Evolutionary conservation across 2,888 invertebrate genomes (phyloP).

Genomic region (Ennomos fuscantarius): DNA sequence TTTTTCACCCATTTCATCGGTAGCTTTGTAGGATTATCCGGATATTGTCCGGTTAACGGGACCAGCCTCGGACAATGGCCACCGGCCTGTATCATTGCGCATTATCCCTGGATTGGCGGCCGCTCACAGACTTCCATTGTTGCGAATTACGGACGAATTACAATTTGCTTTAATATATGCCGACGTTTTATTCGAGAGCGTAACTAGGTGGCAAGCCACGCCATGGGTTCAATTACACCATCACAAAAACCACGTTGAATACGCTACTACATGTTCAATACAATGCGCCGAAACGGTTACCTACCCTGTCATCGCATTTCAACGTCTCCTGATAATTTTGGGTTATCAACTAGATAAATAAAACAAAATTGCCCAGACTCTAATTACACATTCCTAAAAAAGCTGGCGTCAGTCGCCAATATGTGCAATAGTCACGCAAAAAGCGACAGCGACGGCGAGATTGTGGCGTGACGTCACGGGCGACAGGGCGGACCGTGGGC

Average conservation of each 20-base stretch:
- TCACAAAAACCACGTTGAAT: slow-evolving; percentile 43
- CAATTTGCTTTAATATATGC: slow-evolving; percentile 65
- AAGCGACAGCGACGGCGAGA: slow-evolving; percentile 67
- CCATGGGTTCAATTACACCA: slow-evolving; percentile 51
- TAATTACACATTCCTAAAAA: slow-evolving; percentile 76
- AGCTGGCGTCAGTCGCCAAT: slow-evolving; percentile 82
- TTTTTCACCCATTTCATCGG: slow-evolving; percentile 72
- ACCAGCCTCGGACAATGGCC: slow-evolving; percentile 62
- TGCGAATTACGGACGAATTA: slow-evolving; percentile 80
- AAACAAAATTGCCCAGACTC: slow-evolving; percentile 70
- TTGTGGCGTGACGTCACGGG: slow-evolving; percentile 78
- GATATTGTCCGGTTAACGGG: slow-evolving; percentile 77
- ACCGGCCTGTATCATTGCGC: slow-evolving; percentile 77
- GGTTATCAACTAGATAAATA: slow-evolving; percentile 67
- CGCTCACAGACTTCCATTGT: slow-evolving; percentile 69
- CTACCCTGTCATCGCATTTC: slow-evolving; percentile 54
- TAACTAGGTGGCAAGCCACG: slow-evolving; percentile 79
- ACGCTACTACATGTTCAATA: slow-evolving; percentile 38
- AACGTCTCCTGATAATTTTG: slow-evolving; percentile 55
- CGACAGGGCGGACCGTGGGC: slow-evolving; percentile 80
- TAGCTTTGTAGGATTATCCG: slow-evolving; percentile 78
- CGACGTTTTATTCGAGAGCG: slow-evolving; percentile 68
- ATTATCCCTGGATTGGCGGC: slow-evolving; percentile 70
- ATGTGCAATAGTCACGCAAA: slow-evolving; percentile 76
- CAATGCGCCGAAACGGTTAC: slow-evolving; percentile 35